Evolutionary conservation across 2,113 vertebrate genomes (phyloP), one percentile per base, ranked within the genome.

Genomic region (Erpornis zantholeuca): DNA sequence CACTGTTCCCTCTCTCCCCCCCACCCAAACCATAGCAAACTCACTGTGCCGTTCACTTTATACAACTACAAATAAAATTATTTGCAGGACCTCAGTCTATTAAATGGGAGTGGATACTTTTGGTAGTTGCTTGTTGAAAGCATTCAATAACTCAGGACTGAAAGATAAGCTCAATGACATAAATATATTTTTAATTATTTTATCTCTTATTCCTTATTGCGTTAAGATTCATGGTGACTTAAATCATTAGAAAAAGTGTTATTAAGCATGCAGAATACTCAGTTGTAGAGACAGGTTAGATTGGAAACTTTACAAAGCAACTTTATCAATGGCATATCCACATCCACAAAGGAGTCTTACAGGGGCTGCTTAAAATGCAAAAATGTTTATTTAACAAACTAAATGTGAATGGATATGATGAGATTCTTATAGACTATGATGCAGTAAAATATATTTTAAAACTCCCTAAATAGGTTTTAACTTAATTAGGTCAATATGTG

Each of bases 381-480:
- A 95, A 97, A 92, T 12, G 53, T 80, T 65, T 70, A 96, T 96
- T 94, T 97, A 96, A 90, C 77, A 86, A 96, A 94, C 63, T 87
- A 91, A 95, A 96, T 21, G 12, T 44, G 59, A 96, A 86, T 95
- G 77, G 53, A 86, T 73, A 73, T 61, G 84, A 88, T 72, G 66
- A 96, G 79, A 65, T 94, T 96, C 77, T 90, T 91, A 80, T 9
- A 89, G 86, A 85, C 69, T 0, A 0, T 7, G 40, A 92, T 90
- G 89, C 59, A 69, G 54, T 88, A 76, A 96, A 94, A 85, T 50
- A 69, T 85, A 90, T 96, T 97, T 95, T 96, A 94, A 92, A 96
- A 93, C 75, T 92, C 94, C 91, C 94, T 82, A 70, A 95, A 94
- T 89, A 75, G 78, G 31, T 87, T 96, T 97, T 87, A 96, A 96